Evolutionary conservation across 2,888 invertebrate species (phyloP).

Genomic region (Endomychus coccineus): DNA sequence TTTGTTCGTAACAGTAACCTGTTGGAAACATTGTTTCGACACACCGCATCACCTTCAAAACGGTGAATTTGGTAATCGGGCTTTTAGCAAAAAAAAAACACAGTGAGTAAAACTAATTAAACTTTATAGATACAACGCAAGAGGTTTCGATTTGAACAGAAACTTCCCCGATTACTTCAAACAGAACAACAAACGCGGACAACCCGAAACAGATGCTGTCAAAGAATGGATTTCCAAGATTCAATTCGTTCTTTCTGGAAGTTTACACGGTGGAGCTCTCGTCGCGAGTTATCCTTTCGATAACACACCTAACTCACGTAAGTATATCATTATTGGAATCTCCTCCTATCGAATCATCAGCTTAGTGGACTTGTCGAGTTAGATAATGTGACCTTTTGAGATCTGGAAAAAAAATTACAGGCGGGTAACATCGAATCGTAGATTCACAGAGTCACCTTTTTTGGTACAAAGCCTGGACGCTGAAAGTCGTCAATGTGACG

Average conservation of each 20-base stretch:
- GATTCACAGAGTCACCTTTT: no score
- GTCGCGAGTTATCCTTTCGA: slow-evolving; percentile 98
- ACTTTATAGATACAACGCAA: slow-evolving; percentile 67
- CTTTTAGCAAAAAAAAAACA: not conserved
- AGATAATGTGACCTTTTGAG: no score
- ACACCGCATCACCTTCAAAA: no score
- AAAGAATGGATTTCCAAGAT: slow-evolving; percentile 91
- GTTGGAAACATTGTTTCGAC: not conserved
- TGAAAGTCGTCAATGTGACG: no score
- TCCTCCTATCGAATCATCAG: no score
- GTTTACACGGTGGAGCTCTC: slow-evolving; percentile 89
- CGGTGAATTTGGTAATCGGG: not conserved
- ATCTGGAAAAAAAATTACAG: no score
- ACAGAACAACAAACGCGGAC: slow-evolving; percentile 75
- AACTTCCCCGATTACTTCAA: slow-evolving; percentile 96
- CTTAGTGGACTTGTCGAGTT: no score
- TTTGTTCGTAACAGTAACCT: not conserved
- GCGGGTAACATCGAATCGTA: no score
- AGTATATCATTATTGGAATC: slow-evolving; percentile 44
- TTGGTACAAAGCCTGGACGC: no score
- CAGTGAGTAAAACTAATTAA: not conserved
- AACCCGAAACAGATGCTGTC: slow-evolving; percentile 92
- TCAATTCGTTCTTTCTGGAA: slow-evolving; percentile 90
- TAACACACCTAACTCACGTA: slow-evolving; percentile 90
- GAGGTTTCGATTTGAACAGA: slow-evolving; percentile 86